phyloP scores from a whole-genome alignment of 2,797 vertebrate genomes.

The Siniperca undulata region DNA sequence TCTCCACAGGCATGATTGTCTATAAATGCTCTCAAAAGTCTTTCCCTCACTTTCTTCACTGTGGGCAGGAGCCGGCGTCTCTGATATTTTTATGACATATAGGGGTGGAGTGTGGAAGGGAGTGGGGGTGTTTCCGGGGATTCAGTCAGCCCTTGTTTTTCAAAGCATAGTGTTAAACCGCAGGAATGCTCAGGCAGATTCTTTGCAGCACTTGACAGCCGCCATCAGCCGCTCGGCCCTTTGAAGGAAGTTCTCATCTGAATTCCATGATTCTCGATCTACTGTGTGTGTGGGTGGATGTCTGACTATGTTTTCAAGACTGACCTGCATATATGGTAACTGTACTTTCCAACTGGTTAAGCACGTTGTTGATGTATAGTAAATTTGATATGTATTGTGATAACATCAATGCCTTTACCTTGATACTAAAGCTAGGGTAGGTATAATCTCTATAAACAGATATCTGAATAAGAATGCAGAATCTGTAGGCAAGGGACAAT shows the following conservation, averaged over 20 bases:
- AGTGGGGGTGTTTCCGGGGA: slow-evolving; percentile 30
- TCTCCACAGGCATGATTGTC: slow-evolving; percentile 11
- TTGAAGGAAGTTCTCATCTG: slow-evolving; percentile 53
- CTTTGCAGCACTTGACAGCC: slow-evolving; percentile 46
- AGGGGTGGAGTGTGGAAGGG: slow-evolving; percentile 30
- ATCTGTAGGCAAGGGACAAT: too few relatives aligned
- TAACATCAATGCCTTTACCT: background rate
- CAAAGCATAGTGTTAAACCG: slow-evolving; percentile 78
- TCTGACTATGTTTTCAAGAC: background rate
- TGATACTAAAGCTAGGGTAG: too few relatives aligned
- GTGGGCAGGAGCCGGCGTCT: slow-evolving; percentile 21
- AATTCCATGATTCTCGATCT: slow-evolving; percentile 16
- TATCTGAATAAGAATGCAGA: too few relatives aligned
- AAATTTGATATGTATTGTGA: background rate
- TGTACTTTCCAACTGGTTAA: background rate
- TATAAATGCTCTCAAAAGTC: slow-evolving; percentile 2
- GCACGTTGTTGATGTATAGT: background rate
- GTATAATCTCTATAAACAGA: too few relatives aligned
- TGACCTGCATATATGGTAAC: background rate
- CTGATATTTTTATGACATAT: slow-evolving; percentile 67
- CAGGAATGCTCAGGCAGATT: slow-evolving; percentile 78
- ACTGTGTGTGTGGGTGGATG: slow-evolving; percentile 1
- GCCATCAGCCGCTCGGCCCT: slow-evolving; percentile 37
- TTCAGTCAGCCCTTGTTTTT: slow-evolving; percentile 52
- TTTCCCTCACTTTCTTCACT: slow-evolving; percentile 13